Evolutionary conservation across 2,888 invertebrate species (phyloP).

Genomic region (Caenorhabditis sp.): DNA sequence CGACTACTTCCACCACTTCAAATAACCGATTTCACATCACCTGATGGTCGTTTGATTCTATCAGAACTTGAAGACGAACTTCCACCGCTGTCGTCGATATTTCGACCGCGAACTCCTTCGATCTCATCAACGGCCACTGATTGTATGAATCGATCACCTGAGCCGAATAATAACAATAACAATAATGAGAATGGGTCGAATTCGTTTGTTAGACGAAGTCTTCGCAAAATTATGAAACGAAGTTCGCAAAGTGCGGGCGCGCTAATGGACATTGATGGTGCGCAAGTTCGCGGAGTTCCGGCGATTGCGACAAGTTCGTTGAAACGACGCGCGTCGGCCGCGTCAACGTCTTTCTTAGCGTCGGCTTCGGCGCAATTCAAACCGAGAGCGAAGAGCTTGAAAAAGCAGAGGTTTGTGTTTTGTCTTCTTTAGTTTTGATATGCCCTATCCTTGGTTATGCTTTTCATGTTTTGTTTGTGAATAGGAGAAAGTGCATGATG

Average conservation of each 20-base stretch:
- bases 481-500: too few relatives aligned
- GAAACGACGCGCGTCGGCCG: slow-evolving; percentile 34
- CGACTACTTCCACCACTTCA: neutral
- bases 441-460: too few relatives aligned
- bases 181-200: neutral
- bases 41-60: slow-evolving; percentile 1
- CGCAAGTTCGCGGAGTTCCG: neutral
- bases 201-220: slow-evolving; percentile 30
- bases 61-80: slow-evolving; percentile 13
- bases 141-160: neutral
- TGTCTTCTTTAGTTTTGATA: neutral
- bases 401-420: slow-evolving; percentile 35
- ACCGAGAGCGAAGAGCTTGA: slow-evolving; percentile 38
- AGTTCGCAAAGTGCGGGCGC: slow-evolving; percentile 18
- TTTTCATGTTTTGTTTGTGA: too few relatives aligned
- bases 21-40: neutral
- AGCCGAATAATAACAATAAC: neutral
- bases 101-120: neutral
- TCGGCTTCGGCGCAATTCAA: slow-evolving; percentile 32
- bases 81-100: slow-evolving; percentile 34
- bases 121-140: slow-evolving; percentile 9
- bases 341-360: slow-evolving; percentile 27
- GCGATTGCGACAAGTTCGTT: slow-evolving; percentile 10
- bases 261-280: slow-evolving; percentile 13
- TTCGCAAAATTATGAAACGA: slow-evolving; percentile 41